Evolutionary conservation across 2,113 vertebrate genomes (phyloP).

Genomic region (Peucedramus taeniatus): DNA sequence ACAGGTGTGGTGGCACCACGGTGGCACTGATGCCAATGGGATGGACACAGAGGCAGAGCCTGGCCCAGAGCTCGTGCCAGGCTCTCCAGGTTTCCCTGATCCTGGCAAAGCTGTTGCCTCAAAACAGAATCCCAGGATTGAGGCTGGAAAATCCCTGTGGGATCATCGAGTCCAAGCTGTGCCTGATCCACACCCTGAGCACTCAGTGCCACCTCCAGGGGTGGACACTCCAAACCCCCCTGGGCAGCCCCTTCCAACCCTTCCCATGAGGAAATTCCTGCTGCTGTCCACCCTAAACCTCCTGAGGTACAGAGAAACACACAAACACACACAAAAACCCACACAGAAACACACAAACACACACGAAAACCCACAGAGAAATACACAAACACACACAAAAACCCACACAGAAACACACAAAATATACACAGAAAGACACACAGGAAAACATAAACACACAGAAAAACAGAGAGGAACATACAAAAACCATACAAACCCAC

Average conservation of each 20-base stretch:
- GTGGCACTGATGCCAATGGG: not conserved
- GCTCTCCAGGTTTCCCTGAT: not conserved
- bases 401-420: too few relatives aligned
- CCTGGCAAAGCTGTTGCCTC: not conserved
- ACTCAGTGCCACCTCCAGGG: not conserved
- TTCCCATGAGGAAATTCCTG: too few relatives aligned
- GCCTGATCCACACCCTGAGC: not conserved
- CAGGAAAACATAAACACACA: too few relatives aligned
- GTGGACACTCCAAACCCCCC: not conserved
- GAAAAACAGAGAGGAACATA: fast-evolving
- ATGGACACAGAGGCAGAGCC: not conserved
- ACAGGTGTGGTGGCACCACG: not conserved
- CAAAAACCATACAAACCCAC: not conserved
- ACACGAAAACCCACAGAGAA: too few relatives aligned
- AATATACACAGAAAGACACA: too few relatives aligned
- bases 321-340: too few relatives aligned
- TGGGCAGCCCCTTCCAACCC: too few relatives aligned
- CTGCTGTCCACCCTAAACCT: too few relatives aligned
- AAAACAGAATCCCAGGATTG: not conserved
- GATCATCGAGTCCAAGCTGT: not conserved
- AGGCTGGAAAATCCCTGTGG: not conserved
- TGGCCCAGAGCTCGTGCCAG: not conserved
- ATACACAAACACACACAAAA: too few relatives aligned
- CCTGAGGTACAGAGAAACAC: too few relatives aligned
- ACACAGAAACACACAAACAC: too few relatives aligned